Percentiles rank a stretch among this genome's conserved stretches.
phyloP scores from a whole-genome alignment of 2,797 vertebrate genomes.

The Manis pentadactyla region DNA sequence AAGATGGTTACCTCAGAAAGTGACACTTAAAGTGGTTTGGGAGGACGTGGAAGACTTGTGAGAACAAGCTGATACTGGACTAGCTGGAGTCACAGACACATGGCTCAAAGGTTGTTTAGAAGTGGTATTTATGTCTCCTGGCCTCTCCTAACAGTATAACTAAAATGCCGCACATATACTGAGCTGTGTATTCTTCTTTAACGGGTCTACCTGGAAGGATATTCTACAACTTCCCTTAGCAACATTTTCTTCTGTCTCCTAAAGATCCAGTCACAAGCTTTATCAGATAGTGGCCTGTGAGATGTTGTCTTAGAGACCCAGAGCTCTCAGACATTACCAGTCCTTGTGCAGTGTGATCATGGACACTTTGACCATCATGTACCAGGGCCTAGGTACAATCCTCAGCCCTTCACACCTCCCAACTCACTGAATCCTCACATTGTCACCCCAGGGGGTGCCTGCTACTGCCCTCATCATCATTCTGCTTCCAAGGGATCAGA shows the following conservation, averaged over 20 bases:
- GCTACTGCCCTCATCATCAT: neutral
- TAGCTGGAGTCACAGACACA: neutral
- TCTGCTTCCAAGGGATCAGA: neutral
- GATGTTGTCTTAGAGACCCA: neutral
- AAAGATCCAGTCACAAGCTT: neutral
- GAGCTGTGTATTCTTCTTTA: neutral
- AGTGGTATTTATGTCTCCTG: neutral
- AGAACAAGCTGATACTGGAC: neutral
- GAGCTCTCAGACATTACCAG: neutral
- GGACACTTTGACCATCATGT: neutral
- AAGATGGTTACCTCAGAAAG: constrained; percentile 37
- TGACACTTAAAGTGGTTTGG: neutral
- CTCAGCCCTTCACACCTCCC: neutral
- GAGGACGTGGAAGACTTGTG: neutral
- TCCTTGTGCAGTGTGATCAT: neutral
- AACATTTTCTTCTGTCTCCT: neutral
- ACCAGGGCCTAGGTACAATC: neutral
- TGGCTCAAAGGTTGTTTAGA: neutral
- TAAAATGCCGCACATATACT: neutral
- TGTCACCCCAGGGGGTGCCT: neutral
- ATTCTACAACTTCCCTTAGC: neutral
- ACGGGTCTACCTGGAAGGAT: neutral
- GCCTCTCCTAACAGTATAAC: neutral
- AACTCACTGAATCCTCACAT: neutral
- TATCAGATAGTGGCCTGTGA: neutral